These are phyloP conservation scores for Phalacrocorax aristotelis DNA, from an alignment of 2,113 vertebrate species.

Conservation along the genomic window DNA sequence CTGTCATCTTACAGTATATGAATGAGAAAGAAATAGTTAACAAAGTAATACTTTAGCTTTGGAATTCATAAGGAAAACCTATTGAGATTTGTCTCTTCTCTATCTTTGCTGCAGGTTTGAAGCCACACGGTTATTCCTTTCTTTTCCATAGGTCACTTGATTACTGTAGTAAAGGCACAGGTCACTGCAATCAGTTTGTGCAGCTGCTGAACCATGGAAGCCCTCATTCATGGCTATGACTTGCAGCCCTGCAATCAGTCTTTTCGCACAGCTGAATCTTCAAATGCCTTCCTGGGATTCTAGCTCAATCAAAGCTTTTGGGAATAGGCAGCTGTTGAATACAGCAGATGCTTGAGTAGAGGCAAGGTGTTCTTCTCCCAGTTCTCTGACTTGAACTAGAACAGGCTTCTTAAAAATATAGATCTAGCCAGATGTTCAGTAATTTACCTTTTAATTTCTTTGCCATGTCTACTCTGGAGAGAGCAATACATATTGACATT, in stretches of 20 bases:
- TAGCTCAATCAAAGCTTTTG: not conserved
- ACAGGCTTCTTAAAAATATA: not conserved
- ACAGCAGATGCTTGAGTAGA: not conserved
- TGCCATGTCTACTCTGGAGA: conserved; percentile 1
- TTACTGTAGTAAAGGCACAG: not conserved
- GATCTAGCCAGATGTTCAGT: not conserved
- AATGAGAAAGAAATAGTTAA: not conserved
- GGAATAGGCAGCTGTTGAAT: not conserved
- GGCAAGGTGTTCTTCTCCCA: not conserved
- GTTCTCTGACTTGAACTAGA: not conserved
- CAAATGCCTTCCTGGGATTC: not conserved
- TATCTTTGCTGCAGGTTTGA: not conserved
- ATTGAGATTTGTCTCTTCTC: not conserved
- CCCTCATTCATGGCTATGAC: not conserved
- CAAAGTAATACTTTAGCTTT: not conserved
- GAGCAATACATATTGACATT: not conserved
- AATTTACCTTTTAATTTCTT: conserved; percentile 34
- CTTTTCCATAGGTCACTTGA: not conserved
- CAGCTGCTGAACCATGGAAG: not conserved
- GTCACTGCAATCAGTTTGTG: not conserved
- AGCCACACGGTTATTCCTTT: not conserved
- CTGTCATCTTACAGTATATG: not conserved
- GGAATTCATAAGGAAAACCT: not conserved
- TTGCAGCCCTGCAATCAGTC: not conserved
- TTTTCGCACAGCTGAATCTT: not conserved